Conservation (phyloP, 2,113 vertebrate species). For the Grammomys surdaster region DNA sequence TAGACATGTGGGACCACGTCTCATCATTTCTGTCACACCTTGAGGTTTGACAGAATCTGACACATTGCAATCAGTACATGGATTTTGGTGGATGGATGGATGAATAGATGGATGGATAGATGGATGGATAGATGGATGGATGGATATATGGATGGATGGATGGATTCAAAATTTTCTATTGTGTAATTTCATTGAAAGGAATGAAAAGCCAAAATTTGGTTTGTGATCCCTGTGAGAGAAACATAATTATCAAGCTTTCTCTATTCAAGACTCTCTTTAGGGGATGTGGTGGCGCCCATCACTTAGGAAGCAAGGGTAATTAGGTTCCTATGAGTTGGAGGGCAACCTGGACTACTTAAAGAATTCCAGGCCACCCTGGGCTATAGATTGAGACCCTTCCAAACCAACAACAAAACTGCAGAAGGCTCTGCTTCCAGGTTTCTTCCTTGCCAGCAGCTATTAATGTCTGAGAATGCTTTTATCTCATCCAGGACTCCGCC, state of each 20-base stretch:
- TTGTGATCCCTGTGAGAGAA: not conserved
- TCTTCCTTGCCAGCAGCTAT: not conserved
- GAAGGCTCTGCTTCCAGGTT: not conserved
- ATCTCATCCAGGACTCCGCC: not conserved
- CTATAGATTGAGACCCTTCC: not conserved
- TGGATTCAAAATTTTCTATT: not conserved
- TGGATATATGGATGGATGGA: not conserved
- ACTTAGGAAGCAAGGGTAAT: not conserved
- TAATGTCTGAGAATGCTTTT: slow-evolving; percentile 14
- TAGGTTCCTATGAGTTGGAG: not conserved
- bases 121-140: not conserved
- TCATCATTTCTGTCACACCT: not conserved
- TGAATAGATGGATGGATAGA: not conserved
- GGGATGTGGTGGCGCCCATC: not conserved
- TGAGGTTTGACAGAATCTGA: not conserved
- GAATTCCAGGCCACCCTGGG: not conserved
- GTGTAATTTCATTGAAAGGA: slow-evolving; percentile 50
- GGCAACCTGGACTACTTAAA: not conserved
- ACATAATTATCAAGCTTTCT: slow-evolving; percentile 32
- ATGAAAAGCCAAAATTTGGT: slow-evolving; percentile 17
- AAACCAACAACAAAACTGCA: not conserved
- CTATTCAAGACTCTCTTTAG: slow-evolving; percentile 8
- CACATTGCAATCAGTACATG: not conserved
- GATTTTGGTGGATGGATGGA: not conserved
- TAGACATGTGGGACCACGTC: not conserved